These are phyloP conservation scores for Steatornis caripensis DNA, from an alignment of 2,113 vertebrate genomes.

Conservation along the genomic window DNA sequence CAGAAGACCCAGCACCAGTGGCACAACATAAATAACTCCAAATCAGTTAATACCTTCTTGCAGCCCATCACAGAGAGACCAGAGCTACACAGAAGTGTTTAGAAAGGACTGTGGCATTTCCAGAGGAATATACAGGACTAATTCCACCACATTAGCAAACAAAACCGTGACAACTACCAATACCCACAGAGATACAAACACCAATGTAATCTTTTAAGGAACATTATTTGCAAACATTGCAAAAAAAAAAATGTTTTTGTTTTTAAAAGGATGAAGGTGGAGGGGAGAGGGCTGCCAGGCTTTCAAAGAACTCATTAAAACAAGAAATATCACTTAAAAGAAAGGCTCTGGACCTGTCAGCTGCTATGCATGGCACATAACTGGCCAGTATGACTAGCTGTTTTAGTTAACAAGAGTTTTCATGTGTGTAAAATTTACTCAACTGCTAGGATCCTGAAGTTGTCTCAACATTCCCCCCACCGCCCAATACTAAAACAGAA, in stretches of 20 bases:
- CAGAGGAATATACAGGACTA: not conserved
- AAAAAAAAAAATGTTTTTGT: not conserved
- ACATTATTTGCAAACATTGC: not conserved
- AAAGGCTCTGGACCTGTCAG: not conserved
- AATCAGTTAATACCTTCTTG: not conserved
- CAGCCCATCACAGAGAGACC: not conserved
- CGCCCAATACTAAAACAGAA: not conserved
- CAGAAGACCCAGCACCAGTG: not conserved
- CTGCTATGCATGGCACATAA: rapidly evolving
- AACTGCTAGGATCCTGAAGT: not conserved
- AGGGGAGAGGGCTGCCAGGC: not conserved
- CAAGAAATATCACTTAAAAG: not conserved
- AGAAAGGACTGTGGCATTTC: not conserved
- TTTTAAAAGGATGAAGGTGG: not conserved
- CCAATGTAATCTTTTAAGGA: not conserved
- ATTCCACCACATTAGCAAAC: not conserved
- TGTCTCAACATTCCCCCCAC: not conserved
- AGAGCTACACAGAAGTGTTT: not conserved
- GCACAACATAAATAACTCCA: not conserved
- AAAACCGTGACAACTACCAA: not conserved
- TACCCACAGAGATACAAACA: not conserved
- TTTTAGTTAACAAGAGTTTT: not conserved
- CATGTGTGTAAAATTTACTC: not conserved
- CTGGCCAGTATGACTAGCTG: not conserved
- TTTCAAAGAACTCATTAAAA: not conserved